Evolutionary conservation across 2,113 vertebrate genomes (phyloP).

Genomic region (Excalfactoria chinensis): DNA sequence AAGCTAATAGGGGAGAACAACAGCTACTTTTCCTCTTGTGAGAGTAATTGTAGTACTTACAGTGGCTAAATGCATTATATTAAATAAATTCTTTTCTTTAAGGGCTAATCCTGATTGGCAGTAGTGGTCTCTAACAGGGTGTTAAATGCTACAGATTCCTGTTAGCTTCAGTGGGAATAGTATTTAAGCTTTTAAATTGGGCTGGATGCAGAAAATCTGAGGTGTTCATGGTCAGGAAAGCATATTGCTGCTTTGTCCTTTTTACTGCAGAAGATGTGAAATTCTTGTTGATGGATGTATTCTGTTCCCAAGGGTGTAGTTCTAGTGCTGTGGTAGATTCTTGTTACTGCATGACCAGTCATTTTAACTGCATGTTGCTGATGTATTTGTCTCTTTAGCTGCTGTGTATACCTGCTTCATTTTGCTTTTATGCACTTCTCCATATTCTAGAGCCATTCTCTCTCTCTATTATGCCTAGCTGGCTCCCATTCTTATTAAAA

Average conservation of each 20-base stretch:
- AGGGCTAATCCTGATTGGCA: constrained; percentile 23
- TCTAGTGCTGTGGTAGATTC: not conserved
- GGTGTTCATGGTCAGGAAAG: constrained; percentile 19
- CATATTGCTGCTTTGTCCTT: not conserved
- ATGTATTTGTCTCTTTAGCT: not conserved
- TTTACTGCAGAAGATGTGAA: not conserved
- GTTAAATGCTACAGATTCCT: constrained; percentile 29
- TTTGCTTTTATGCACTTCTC: not conserved
- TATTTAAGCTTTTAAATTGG: constrained; percentile 34
- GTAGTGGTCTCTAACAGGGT: constrained; percentile 13
- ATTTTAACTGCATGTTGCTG: not conserved
- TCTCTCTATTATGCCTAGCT: not conserved
- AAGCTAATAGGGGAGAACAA: constrained; percentile 26
- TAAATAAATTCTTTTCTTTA: constrained; percentile 1
- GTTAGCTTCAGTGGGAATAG: constrained; percentile 18
- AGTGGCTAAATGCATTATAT: constrained; percentile 3
- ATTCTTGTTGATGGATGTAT: not conserved
- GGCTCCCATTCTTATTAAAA: not conserved
- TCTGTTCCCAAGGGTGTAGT: not conserved
- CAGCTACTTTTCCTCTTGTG: constrained; percentile 27
- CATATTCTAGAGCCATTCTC: not conserved
- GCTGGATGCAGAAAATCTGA: not conserved
- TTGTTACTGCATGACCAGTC: not conserved
- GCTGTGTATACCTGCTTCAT: not conserved
- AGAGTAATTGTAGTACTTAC: constrained; percentile 7